Base-by-base conservation (phyloP, 2,113 vertebrate species). In the Centropristis striata region DNA sequence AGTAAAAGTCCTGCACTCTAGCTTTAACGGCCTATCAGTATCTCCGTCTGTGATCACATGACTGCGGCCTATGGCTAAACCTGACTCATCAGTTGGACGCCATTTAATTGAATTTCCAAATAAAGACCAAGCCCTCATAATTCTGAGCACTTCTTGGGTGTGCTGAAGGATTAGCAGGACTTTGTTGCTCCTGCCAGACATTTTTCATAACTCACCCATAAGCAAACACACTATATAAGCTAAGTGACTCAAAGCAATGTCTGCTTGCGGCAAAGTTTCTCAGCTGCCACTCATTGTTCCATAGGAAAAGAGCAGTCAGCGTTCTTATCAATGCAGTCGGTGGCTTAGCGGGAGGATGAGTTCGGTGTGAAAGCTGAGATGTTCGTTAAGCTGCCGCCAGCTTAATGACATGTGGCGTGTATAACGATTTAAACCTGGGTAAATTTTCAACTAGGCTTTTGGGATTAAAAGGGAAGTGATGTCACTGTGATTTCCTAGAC, bases 101-200 rank as follows among this genome's bases (percentile, higher is more conserved):
- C 32, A 55, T 76, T 85, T 87, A 87, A 88, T 83, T 85, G 76
- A 86, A 85, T 86, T 85, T 86, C 75, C 70, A 79, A 89, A 84
- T 69, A 75, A 86, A 80, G 61, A 39, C 63, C 77, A 73, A 49
- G 57, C 66, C 57, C 74, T 80, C 27, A 50, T 76, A 73, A 75
- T 23, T 50, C 54, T 20, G 50, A 80, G 75, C 61, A 51, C 69
- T 85, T 71, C 71, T 67, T 59, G 87, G 63, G 70, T 83, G 59
- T 44, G 72, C 66, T 69, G 36, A 53, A 68, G 71, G 83, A 91
- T 86, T 80, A 86, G 71, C 57, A 71, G 59, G 84, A 87, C 85
- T 86, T 72, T 66, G 69, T 27, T 54, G 39, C 65, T 78, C 57
- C 61, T 65, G 71, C 36, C 37, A 83, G 66, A 83, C 71, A 81